A percentile compares a stretch with the other conserved stretches of the same genome.
Conservation (phyloP, 2,797 vertebrate species). For the Anguilla megastoma region DNA sequence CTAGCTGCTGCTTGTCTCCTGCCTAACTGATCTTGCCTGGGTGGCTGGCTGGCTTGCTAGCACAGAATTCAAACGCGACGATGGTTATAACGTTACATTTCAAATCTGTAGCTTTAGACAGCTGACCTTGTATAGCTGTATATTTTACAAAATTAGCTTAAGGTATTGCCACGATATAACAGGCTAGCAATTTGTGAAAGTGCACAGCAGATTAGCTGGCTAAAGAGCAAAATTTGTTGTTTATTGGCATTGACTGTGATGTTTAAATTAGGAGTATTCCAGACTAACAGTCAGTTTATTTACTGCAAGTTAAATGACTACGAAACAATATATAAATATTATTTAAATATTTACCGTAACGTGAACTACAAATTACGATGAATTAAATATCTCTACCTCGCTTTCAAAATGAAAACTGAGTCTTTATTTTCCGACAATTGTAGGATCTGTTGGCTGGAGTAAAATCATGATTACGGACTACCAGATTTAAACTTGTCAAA, state of each 20-base stretch:
- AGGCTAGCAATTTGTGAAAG: not conserved
- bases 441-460: not conserved
- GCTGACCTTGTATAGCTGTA: no score
- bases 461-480: not conserved
- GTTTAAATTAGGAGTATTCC: not conserved
- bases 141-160: not conserved
- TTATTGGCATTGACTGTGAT: not conserved
- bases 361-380: not conserved
- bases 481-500: not conserved
- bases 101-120: not conserved
- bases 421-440: no score
- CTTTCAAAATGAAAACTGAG: no score
- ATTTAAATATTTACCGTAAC: not conserved
- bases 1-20: slow-evolving; percentile 36
- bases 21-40: not conserved
- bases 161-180: not conserved
- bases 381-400: not conserved
- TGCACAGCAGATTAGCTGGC: not conserved
- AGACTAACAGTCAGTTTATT: not conserved
- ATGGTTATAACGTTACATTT: not conserved
- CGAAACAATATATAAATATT: not conserved
- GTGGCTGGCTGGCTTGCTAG: not conserved
- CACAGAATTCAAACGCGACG: not conserved
- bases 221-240: not conserved
- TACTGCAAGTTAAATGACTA: not conserved